Evolutionary conservation across 2,888 invertebrate species (phyloP), one percentile per base, ranked within the genome.

Genomic region (Rotaria macrura): DNA sequence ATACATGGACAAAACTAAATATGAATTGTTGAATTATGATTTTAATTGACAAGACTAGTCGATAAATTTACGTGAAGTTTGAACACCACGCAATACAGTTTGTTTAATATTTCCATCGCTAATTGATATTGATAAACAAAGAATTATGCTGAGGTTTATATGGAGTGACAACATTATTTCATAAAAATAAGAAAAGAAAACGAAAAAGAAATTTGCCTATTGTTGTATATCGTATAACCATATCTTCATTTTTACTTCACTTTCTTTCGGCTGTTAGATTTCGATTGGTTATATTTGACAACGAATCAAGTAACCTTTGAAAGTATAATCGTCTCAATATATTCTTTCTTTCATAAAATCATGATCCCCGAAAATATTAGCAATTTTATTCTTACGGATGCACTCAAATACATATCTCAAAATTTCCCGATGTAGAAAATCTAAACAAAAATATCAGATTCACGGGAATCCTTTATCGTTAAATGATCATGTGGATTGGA

Each of bases 1-100:
- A 49, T 86, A 86, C n/a, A 86, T 52, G 23, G 86, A 86, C 34
- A 74, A 40, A 47, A 52, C 86, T 86, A 74, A 79, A 52, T 29
- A 34, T 65, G 14, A 65, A 65, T 17, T 4, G 23, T 52, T 23
- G 10, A 20, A 23, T 52, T 20, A 52, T 52, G 20, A 52, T 52
- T 20, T n/a, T n/a, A n/a, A n/a, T n/a, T n/a, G n/a, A n/a, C n/a
- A n/a, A n/a, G n/a, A n/a, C n/a, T n/a, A n/a, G n/a, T n/a, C n/a
- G n/a, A n/a, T 52, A 23, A 23, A 7, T 34, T 34, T 65, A 65
- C 65, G 34, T 65, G 65, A 65, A 65, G 65, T 65, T 34, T 65
- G 65, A 34, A 65, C 65, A 34, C 65, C 65, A 20, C 65, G 65
- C 38, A 65, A 20, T 17, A 65, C 65, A 34, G 34, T 65, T 65